Evolutionary conservation across 2,797 vertebrate genomes (phyloP), one percentile per base, ranked within the genome.

Genomic region (Ctenopoma multispine): DNA sequence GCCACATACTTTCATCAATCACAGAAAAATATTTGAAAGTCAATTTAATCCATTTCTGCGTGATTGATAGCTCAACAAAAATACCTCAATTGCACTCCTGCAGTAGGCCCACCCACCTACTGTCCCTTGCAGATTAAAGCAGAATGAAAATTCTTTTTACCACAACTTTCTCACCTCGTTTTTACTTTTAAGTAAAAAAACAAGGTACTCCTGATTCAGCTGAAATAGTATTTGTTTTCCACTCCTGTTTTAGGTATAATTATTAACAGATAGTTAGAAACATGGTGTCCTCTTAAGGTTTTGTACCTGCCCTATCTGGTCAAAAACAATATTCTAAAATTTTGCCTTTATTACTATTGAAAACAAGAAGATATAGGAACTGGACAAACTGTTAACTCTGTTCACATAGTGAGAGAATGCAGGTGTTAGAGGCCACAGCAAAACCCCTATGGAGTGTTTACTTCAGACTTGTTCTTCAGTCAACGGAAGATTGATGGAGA

Each of bases 401-500:
- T 76, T 63, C 73, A 55, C 55, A 56, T 34, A 27, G 24, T 77
- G 56, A 72, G 55, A 50, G 56, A 82, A 57, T 81, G 69, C 84
- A 85, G 88, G 86, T 89, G 86, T 88, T 87, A 84, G 74, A 85
- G 87, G 73, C 81, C 81, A 81, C 50, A 74, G 68, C 21, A 60
- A 82, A 90, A 79, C 82, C 89, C 83, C 89, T 50, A 31, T 17
- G 70, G 83, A 87, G 87, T 89, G 84, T 90, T 92, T 85, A 83
- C 82, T 74, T 70, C 87, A 75, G 79, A 80, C 79, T 85, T 87
- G 84, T 90, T 84, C 84, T 87, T 90, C 86, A 87, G 82, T 84
- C 87, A 80, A 79, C 44, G 67, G 41, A 90, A 87, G 91, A 92
- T 91, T 88, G 89, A 90, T 90, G 79, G 83, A 79, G 87, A 76